Evolutionary conservation across 2,113 vertebrate species (phyloP), one percentile per base, ranked within the genome.

Genomic region (Epinephelus lanceolatus): DNA sequence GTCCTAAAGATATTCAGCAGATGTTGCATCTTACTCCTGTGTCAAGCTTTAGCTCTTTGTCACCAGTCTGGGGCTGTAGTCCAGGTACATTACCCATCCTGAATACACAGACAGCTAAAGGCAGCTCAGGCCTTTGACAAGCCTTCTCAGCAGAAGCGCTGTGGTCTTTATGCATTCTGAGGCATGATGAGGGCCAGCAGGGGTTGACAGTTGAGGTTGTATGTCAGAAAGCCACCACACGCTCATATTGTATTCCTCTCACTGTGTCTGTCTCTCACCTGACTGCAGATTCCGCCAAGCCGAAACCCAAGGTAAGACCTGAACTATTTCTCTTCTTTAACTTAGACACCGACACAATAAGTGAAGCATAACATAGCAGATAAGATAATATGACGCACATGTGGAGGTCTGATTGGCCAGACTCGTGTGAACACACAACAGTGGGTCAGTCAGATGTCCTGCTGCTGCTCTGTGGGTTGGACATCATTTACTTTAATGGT

Each of bases 241-340:
- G 47, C 90, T 93, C 66, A 88, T 93, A 75, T 74, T 68, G 74
- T 80, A 85, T 93, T 91, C 80, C 62, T 77, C 91, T 94, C 95
- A 95, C 96, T 87, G 95, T 97, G 94, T 95, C 94, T 37, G 94
- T 96, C 94, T 96, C 96, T 91, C 95, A 94, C 76, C 95, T 95
- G 76, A 86, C 97, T 97, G 94, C 96, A 98, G 98, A 98, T 83
- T 93, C 94, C 30, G 94, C 94, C 73, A 96, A 93, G 83, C 80
- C 86, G 81, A 97, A 95, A 87, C 76, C 94, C 0, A 96, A 96
- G 97, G 98, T 99, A 96, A 97, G 97, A 91, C 66, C 66, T 15
- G n/a, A 8, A 84, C 80, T 59, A 14, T 33, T 83, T 71, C 74
- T 80, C n/a, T 60, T 68, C 78, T 83, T 63, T 78, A 70, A 83